phyloP scores from a whole-genome alignment of 2,888 invertebrate species.

The Dione vanillae region DNA sequence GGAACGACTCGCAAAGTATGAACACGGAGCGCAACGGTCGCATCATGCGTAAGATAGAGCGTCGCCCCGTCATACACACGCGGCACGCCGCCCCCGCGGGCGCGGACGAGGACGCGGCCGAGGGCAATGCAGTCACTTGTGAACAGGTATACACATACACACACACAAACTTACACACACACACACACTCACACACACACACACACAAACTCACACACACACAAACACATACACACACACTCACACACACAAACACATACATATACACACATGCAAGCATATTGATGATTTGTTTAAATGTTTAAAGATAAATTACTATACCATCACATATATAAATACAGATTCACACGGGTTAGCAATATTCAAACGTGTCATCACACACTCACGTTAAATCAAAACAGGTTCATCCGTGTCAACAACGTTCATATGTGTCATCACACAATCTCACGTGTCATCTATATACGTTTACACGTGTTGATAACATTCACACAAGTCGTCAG shows the following conservation, averaged over 20 bases:
- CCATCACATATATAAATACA: too few relatives aligned
- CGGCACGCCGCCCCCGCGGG: conserved; percentile 44
- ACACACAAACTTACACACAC: neutral
- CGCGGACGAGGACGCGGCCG: conserved; percentile 43
- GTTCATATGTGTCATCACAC: neutral
- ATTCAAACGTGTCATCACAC: too few relatives aligned
- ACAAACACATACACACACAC: neutral
- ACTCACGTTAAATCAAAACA: neutral
- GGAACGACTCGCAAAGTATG: conserved; percentile 73
- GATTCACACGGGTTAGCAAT: too few relatives aligned
- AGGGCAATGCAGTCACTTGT: conserved; percentile 36
- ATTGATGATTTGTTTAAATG: too few relatives aligned
- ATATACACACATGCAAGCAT: neutral
- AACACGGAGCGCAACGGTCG: conserved; percentile 61
- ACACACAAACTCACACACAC: neutral
- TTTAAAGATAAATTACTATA: too few relatives aligned
- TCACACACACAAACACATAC: neutral
- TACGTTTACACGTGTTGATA: too few relatives aligned
- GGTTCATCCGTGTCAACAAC: neutral
- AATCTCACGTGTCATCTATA: too few relatives aligned
- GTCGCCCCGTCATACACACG: conserved; percentile 62
- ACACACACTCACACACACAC: neutral
- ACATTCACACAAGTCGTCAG: too few relatives aligned
- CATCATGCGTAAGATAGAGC: conserved; percentile 59
- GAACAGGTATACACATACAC: conserved; percentile 12